These are phyloP conservation scores for Scaeva pyrastri DNA, from an alignment of 2,888 invertebrate species.

Conservation along the genomic window DNA sequence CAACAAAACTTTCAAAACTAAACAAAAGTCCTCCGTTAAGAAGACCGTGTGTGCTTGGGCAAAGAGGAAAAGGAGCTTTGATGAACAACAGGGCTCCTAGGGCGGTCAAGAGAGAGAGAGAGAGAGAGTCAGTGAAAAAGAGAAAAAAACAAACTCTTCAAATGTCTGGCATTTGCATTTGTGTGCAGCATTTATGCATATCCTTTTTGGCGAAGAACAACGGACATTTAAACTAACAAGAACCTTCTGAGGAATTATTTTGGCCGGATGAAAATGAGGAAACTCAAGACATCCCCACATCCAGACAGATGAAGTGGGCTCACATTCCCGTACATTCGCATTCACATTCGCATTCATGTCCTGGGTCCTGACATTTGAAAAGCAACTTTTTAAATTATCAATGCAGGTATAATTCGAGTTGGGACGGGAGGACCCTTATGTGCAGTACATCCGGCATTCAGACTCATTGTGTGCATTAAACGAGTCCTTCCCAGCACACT, in stretches of 20 bases:
- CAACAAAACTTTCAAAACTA: constrained; percentile 51
- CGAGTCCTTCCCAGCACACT: not conserved
- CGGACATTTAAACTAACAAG: not conserved
- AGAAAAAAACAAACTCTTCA: constrained; percentile 46
- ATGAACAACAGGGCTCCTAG: constrained; percentile 26
- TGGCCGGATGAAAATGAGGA: not conserved
- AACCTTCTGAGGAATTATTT: constrained; percentile 10
- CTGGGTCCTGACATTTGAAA: constrained; percentile 7
- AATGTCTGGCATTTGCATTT: constrained; percentile 62
- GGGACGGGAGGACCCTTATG: constrained; percentile 28
- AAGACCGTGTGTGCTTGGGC: not conserved
- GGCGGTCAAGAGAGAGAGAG: constrained; percentile 56
- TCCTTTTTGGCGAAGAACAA: constrained; percentile 10
- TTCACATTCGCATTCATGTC: not conserved
- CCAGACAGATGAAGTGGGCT: constrained; percentile 1
- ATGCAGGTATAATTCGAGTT: constrained; percentile 45
- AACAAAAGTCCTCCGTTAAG: constrained; percentile 35
- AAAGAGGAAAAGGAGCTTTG: constrained; percentile 12
- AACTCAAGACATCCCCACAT: not conserved
- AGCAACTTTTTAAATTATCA: constrained; percentile 56
- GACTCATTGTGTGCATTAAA: constrained; percentile 50
- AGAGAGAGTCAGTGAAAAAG: constrained; percentile 45
- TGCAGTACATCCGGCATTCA: constrained; percentile 34
- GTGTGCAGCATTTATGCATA: constrained; percentile 4
- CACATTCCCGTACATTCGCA: no score